phyloP scores from a whole-genome alignment of 2,113 vertebrate genomes.

The Pelodiscus sinensis region DNA sequence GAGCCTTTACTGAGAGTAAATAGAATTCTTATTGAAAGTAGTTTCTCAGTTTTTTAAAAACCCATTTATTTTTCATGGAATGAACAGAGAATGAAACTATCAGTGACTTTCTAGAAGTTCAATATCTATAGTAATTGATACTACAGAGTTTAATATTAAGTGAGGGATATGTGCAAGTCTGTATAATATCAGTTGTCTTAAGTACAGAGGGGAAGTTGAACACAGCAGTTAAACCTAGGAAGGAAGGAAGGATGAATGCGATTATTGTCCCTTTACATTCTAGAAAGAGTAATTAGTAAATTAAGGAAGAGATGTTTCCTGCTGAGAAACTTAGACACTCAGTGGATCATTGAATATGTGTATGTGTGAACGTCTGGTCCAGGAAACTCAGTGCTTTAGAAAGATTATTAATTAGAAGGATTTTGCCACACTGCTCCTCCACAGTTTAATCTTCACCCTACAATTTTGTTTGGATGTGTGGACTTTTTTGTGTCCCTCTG shows the following conservation, averaged over 20 bases:
- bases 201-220: not conserved
- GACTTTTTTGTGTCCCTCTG: not conserved
- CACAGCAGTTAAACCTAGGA: not conserved
- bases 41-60: not conserved
- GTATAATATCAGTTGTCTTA: not conserved
- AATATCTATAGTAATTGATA: not conserved
- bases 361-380: not conserved
- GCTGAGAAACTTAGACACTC: not conserved
- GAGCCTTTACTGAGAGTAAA: not conserved
- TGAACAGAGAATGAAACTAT: not conserved
- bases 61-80: not conserved
- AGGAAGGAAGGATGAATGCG: not conserved
- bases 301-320: constrained; percentile 11
- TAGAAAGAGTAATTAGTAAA: not conserved
- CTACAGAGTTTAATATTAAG: not conserved
- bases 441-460: not conserved
- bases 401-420: not conserved
- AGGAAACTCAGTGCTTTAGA: not conserved
- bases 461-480: not conserved
- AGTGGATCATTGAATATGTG: not conserved
- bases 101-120: accelerated
- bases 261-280: not conserved
- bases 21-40: not conserved
- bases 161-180: not conserved
- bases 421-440: accelerated